Percentiles rank a stretch among this genome's conserved stretches.
phyloP scores from a whole-genome alignment of 2,888 invertebrate genomes.

The Pristionchus japonicus region DNA sequence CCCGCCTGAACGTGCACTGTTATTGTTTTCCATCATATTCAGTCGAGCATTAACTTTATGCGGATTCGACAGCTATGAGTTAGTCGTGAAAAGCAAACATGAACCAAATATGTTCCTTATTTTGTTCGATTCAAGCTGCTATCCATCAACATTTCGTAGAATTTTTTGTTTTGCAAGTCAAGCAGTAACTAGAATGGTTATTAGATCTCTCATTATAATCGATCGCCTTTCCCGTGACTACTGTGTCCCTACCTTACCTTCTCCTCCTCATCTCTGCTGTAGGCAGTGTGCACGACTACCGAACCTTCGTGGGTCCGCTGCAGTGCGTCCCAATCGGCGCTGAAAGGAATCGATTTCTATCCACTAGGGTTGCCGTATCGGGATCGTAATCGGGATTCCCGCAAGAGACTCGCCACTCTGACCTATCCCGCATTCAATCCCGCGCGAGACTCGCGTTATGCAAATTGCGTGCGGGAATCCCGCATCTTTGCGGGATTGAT shows the following conservation, averaged over 20 bases:
- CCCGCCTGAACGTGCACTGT: neutral
- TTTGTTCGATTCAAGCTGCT: too few relatives aligned
- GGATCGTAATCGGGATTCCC: too few relatives aligned
- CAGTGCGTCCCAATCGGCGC: conserved; percentile 82
- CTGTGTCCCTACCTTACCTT: neutral
- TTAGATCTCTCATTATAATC: neutral
- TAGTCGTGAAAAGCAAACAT: neutral
- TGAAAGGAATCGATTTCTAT: neutral
- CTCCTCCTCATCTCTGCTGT: conserved; percentile 60
- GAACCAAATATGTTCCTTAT: too few relatives aligned
- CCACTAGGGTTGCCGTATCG: too few relatives aligned
- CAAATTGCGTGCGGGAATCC: too few relatives aligned
- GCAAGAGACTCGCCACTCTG: too few relatives aligned
- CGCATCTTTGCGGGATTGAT: too few relatives aligned
- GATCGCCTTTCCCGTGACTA: neutral
- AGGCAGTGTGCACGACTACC: conserved; percentile 58
- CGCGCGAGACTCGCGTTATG: too few relatives aligned
- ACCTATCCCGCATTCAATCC: too few relatives aligned
- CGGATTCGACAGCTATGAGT: neutral
- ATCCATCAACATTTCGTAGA: too few relatives aligned
- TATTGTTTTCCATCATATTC: neutral
- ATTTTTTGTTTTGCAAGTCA: neutral
- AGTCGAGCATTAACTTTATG: neutral
- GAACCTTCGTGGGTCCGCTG: conserved; percentile 44
- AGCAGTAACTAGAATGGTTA: neutral